phyloP scores from a whole-genome alignment of 2,113 vertebrate genomes.

The Mus musculus region GRCm39 chr16:57353501-57354000 shows the following conservation, averaged over 20 bases:
- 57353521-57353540: background rate
- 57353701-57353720: background rate
- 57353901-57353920: background rate
- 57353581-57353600: background rate
- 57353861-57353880: conserved; percentile 39
- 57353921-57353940: conserved; percentile 41
- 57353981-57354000: conserved; percentile 23
- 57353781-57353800: background rate
- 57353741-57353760: background rate
- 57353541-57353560: background rate
- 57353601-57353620: background rate
- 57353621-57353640: background rate
- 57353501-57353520: background rate
- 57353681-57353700: conserved; percentile 18
- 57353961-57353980: conserved; percentile 45
- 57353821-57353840: conserved; percentile 4
- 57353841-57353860: conserved; percentile 8
- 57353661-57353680: background rate
- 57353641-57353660: background rate
- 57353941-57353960: conserved; percentile 57
- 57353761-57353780: background rate
- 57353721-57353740: background rate
- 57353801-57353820: background rate
- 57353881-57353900: conserved; percentile 39
- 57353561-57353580: background rate